A percentile compares a stretch with the other conserved stretches of the same genome.
These are phyloP conservation scores for Drosophila truncata DNA, from an alignment of 1,140 invertebrate species.

Conservation along the genomic window DNA sequence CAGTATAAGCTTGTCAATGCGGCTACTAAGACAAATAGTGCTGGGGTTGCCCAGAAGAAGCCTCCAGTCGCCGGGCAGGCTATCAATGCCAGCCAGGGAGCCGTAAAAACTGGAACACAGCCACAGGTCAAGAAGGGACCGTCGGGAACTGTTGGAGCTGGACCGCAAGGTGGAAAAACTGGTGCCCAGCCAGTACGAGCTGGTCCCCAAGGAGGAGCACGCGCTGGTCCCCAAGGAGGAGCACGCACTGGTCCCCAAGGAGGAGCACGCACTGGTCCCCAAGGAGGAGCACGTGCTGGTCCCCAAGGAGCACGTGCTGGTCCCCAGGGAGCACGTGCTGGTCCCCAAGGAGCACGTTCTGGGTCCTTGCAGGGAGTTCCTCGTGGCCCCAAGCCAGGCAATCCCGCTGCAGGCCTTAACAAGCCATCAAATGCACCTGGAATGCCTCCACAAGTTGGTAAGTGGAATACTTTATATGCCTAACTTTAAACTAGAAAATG, in stretches of 20 bases:
- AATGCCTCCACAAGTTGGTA: slow-evolving; percentile 1
- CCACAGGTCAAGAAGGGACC: not conserved
- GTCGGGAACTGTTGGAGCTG: not conserved
- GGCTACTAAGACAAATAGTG: not conserved
- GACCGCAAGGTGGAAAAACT: slow-evolving; percentile 1
- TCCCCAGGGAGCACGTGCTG: not conserved
- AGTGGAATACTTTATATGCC: not conserved
- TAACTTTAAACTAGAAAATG: not conserved
- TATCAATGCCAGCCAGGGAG: not conserved
- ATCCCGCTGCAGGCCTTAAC: not conserved
- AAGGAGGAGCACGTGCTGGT: not conserved
- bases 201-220: not conserved
- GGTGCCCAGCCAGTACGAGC: not conserved
- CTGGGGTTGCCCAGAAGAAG: slow-evolving; percentile 1
- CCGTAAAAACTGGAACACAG: not conserved
- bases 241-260: not conserved
- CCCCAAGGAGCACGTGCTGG: not conserved
- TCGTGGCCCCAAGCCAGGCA: slow-evolving; percentile 1
- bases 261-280: not conserved
- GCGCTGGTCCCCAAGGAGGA: not conserved
- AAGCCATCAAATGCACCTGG: slow-evolving; percentile 21
- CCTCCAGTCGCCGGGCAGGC: slow-evolving; percentile 14
- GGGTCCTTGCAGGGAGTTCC: not conserved
- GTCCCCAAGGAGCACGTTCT: not conserved
- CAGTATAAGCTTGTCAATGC: slow-evolving; percentile 27